Conservation (phyloP, 2,888 invertebrate genomes). For the Pogonocherus hispidulus region DNA sequence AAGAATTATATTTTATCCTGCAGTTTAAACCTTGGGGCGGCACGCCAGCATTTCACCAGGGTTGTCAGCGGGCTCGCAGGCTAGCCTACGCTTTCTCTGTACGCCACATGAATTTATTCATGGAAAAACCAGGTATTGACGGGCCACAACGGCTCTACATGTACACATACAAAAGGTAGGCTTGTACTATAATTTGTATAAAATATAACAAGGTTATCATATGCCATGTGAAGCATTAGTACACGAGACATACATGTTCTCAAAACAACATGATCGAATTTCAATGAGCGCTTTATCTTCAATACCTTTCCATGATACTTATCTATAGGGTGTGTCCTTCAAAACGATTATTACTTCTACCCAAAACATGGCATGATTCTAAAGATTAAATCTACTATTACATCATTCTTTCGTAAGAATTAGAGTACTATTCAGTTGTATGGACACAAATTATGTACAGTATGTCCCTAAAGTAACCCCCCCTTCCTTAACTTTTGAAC, state of each 20-base stretch:
- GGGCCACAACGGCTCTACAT: constrained; percentile 15
- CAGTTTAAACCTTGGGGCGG: constrained; percentile 13
- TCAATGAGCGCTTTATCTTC: too few relatives aligned
- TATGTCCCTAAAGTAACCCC: too few relatives aligned
- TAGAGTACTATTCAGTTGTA: too few relatives aligned
- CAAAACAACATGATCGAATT: background rate
- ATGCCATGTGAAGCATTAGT: background rate
- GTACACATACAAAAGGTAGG: constrained; percentile 24
- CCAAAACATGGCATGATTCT: too few relatives aligned
- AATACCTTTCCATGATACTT: too few relatives aligned
- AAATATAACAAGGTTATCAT: constrained; percentile 27
- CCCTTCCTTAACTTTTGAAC: too few relatives aligned
- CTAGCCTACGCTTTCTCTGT: constrained; percentile 19
- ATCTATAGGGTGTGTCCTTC: too few relatives aligned
- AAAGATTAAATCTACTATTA: too few relatives aligned
- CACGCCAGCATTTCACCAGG: constrained; percentile 5
- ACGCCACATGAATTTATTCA: constrained; percentile 24
- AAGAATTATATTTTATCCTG: background rate
- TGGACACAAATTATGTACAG: too few relatives aligned
- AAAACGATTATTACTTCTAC: too few relatives aligned
- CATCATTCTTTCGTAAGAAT: too few relatives aligned
- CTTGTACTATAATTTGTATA: constrained; percentile 29
- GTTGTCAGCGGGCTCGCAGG: constrained; percentile 12
- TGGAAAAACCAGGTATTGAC: constrained; percentile 15
- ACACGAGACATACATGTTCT: too few relatives aligned